Evolutionary conservation across 2,888 invertebrate genomes (phyloP).

Genomic region (Scaeva pyrastri): DNA sequence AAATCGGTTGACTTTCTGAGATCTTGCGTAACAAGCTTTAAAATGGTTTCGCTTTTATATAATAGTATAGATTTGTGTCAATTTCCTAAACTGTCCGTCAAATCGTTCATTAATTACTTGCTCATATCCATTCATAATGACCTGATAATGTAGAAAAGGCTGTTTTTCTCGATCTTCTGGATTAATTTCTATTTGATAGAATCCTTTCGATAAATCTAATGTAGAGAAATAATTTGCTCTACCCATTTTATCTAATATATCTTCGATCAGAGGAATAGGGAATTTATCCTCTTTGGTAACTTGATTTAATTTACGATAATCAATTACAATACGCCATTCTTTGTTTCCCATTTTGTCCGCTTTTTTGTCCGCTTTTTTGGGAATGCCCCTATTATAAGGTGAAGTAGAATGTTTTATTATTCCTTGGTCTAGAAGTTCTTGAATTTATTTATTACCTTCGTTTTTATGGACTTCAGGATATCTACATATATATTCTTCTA

Average conservation of each 20-base stretch:
- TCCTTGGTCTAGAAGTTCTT: constrained; percentile 43
- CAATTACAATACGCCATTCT: too few relatives aligned
- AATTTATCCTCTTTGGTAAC: constrained; percentile 8
- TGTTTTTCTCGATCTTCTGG: background rate
- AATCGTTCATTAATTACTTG: too few relatives aligned
- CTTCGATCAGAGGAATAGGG: background rate
- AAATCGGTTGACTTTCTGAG: too few relatives aligned
- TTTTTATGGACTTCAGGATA: background rate
- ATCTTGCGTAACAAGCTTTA: too few relatives aligned
- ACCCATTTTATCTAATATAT: background rate
- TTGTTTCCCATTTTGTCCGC: background rate
- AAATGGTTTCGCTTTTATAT: too few relatives aligned
- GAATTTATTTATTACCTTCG: constrained; percentile 24
- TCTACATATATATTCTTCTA: background rate
- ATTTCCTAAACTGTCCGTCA: too few relatives aligned
- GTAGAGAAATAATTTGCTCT: background rate
- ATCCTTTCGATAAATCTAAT: background rate
- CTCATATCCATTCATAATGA: background rate
- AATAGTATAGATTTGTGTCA: too few relatives aligned
- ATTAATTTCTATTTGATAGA: background rate
- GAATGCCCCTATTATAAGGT: constrained; percentile 18
- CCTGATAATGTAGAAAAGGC: background rate
- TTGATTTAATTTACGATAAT: background rate
- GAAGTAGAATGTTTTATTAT: constrained; percentile 42
- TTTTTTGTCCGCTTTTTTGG: background rate